A percentile compares a stretch with the other conserved stretches of the same genome.
Evolutionary conservation across 2,888 invertebrate genomes (phyloP).

Genomic region (Drosophila koepferae): DNA sequence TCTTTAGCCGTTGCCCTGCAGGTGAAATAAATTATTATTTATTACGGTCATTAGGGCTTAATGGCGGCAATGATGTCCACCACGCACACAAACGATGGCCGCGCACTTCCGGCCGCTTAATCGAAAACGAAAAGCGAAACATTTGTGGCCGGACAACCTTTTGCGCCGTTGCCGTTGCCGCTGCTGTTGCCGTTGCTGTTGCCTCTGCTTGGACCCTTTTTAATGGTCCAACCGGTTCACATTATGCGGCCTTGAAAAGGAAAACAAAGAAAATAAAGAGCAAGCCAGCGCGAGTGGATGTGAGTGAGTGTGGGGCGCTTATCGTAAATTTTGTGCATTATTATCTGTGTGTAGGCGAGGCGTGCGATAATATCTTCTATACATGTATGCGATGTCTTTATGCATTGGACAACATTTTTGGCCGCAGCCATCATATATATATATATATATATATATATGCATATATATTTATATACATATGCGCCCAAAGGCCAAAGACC

Average conservation of each 20-base stretch:
- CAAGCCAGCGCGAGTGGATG: not conserved
- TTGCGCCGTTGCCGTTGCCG: constrained; percentile 9
- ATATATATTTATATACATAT: constrained; percentile 34
- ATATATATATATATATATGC: not conserved
- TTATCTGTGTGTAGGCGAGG: constrained; percentile 67
- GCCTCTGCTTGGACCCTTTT: constrained; percentile 55
- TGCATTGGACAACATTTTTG: constrained; percentile 68
- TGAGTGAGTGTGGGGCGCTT: constrained; percentile 41
- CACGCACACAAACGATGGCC: constrained; percentile 60
- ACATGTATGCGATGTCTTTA: constrained; percentile 53
- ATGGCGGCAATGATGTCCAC: constrained; percentile 81
- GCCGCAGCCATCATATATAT: constrained; percentile 65
- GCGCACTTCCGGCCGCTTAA: constrained; percentile 77
- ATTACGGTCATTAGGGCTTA: constrained; percentile 80
- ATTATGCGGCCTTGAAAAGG: constrained; percentile 73
- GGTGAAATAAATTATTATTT: constrained; percentile 81
- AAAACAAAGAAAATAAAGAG: constrained; percentile 29
- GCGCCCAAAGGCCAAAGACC: constrained; percentile 45
- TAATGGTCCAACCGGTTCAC: constrained; percentile 74
- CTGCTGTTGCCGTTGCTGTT: not conserved
- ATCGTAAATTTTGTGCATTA: constrained; percentile 76
- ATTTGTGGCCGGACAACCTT: constrained; percentile 71
- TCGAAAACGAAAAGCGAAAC: constrained; percentile 76
- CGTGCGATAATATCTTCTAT: constrained; percentile 59
- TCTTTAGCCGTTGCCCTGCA: constrained; percentile 61